Percentiles rank a stretch among this genome's conserved stretches.
Conservation (phyloP, 1,140 invertebrate species). For the Aphaenogaster floridana region DNA sequence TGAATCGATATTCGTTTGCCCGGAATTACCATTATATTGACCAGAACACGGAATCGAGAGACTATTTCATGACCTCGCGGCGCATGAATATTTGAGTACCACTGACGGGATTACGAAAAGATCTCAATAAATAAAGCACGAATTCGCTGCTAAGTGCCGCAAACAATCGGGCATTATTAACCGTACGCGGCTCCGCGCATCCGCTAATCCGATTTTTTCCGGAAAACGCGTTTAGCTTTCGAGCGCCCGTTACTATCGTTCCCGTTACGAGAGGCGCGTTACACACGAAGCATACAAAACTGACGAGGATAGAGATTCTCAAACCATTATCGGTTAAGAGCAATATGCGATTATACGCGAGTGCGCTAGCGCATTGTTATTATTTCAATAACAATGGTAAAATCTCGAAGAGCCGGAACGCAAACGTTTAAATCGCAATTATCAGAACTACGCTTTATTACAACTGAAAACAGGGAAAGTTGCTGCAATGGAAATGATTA, state of each 20-base stretch:
- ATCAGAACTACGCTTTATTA: background rate
- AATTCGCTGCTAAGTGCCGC: slow-evolving; percentile 52
- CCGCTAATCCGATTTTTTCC: slow-evolving; percentile 58
- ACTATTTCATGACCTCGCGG: slow-evolving; percentile 44
- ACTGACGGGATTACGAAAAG: slow-evolving; percentile 52
- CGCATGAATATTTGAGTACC: slow-evolving; percentile 51
- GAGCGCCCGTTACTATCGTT: slow-evolving; percentile 43
- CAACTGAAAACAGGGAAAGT: background rate
- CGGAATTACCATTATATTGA: slow-evolving; percentile 56
- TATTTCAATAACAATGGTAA: slow-evolving; percentile 23
- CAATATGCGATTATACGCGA: slow-evolving; percentile 15
- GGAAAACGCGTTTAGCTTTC: slow-evolving; percentile 54
- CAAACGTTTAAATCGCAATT: slow-evolving; percentile 11
- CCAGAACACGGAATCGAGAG: slow-evolving; percentile 36
- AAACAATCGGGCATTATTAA: slow-evolving; percentile 59
- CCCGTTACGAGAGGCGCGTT: slow-evolving; percentile 33
- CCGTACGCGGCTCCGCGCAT: slow-evolving; percentile 32
- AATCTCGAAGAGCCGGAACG: slow-evolving; percentile 8
- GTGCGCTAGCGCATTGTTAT: slow-evolving; percentile 10
- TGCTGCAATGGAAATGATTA: background rate
- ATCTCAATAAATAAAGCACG: slow-evolving; percentile 59
- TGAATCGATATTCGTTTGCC: slow-evolving; percentile 58
- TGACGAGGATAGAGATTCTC: slow-evolving; percentile 49
- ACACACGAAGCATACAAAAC: slow-evolving; percentile 11
- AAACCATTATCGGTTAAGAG: slow-evolving; percentile 50